phyloP scores from a whole-genome alignment of 2,113 vertebrate genomes.

The Menidia beryllina region DNA sequence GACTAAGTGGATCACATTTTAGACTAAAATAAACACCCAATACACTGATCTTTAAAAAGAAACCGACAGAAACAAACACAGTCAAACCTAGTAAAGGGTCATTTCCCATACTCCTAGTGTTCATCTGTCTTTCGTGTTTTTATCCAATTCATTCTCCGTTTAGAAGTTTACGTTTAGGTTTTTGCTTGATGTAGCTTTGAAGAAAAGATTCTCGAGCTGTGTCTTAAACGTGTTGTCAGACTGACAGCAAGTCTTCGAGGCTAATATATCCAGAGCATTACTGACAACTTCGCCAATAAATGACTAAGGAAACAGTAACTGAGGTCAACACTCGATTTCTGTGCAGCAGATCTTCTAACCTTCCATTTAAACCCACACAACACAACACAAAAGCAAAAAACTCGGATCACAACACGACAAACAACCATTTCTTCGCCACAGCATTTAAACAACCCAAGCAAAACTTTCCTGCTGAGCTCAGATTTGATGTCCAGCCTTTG shows the following conservation, averaged over 20 bases:
- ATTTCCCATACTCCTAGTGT: background rate
- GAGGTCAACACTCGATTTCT: background rate
- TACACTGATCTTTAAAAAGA: background rate
- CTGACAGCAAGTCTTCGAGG: background rate
- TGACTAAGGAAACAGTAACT: background rate
- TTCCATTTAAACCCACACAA: background rate
- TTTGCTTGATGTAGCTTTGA: background rate
- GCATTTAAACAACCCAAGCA: no score
- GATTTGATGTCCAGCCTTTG: slow-evolving; percentile 3
- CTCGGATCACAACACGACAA: background rate
- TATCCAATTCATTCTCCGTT: background rate
- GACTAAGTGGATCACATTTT: slow-evolving; percentile 12
- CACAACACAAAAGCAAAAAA: no score
- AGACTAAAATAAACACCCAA: slow-evolving; percentile 1
- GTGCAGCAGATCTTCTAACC: background rate
- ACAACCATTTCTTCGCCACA: no score
- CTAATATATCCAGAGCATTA: background rate
- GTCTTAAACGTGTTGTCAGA: background rate
- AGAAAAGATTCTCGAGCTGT: background rate
- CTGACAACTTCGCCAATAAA: slow-evolving; percentile 2
- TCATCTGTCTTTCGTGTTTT: background rate
- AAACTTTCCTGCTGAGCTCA: slow-evolving; percentile 10
- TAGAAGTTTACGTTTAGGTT: background rate
- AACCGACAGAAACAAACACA: slow-evolving; percentile 5
- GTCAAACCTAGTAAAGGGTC: background rate